A percentile compares a stretch with the other conserved stretches of the same genome.
These are phyloP conservation scores for Rhingia campestris DNA, from an alignment of 2,888 invertebrate species.

Conservation along the genomic window DNA sequence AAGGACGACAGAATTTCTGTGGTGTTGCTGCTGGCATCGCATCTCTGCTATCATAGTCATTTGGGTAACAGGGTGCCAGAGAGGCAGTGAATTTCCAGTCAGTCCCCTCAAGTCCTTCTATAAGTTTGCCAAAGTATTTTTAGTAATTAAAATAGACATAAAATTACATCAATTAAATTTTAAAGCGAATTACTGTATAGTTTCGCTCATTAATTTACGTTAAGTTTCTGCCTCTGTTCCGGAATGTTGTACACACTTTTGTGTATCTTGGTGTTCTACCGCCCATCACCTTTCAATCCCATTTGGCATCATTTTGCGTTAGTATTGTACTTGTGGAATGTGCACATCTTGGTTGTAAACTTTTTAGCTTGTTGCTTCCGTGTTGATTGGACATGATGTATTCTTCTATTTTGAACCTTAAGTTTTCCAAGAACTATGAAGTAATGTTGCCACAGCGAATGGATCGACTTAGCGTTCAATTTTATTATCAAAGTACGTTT, in stretches of 20 bases:
- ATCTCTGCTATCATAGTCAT: constrained; percentile 1
- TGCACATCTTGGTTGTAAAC: constrained; percentile 12
- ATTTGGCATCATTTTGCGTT: constrained; percentile 9
- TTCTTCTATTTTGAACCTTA: background rate
- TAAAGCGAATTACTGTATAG: constrained; percentile 68
- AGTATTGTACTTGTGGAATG: constrained; percentile 20
- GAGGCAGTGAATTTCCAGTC: constrained; percentile 39
- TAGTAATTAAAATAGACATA: constrained; percentile 74
- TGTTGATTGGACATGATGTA: constrained; percentile 9
- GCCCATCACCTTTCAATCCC: constrained; percentile 5
- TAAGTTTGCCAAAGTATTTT: constrained; percentile 72
- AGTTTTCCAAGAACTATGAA: background rate
- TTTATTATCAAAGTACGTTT: too few relatives aligned
- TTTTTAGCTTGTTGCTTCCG: constrained; percentile 7
- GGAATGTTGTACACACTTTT: constrained; percentile 2
- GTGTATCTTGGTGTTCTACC: constrained; percentile 18
- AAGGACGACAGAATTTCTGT: constrained; percentile 20
- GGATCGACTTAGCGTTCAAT: too few relatives aligned
- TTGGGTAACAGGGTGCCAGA: background rate
- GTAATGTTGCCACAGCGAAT: background rate
- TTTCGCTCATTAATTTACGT: constrained; percentile 71
- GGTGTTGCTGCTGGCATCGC: constrained; percentile 2
- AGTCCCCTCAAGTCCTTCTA: constrained; percentile 69
- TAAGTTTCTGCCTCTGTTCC: constrained; percentile 44
- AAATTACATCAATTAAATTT: constrained; percentile 74